Evolutionary conservation across 2,113 vertebrate species (phyloP).

Genomic region (Myotis lucifugus): DNA sequence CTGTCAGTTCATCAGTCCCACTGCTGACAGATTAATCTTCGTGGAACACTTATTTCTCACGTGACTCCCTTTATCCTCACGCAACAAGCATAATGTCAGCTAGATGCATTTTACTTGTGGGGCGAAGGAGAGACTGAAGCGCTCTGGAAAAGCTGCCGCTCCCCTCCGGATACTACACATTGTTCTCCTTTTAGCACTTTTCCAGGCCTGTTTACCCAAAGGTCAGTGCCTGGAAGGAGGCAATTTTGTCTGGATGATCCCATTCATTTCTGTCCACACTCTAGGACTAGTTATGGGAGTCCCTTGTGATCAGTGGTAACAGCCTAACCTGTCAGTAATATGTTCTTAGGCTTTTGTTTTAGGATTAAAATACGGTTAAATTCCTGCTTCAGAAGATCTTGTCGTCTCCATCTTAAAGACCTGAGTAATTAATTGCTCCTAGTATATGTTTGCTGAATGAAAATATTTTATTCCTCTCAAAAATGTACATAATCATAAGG

Average conservation of each 20-base stretch:
- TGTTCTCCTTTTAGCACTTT: neutral
- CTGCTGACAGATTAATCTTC: slow-evolving; percentile 67
- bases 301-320: neutral
- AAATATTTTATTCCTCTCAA: slow-evolving; percentile 52
- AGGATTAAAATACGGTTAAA: neutral
- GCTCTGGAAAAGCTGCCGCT: too few species aligned
- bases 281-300: neutral
- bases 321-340: neutral
- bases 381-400: slow-evolving; percentile 6
- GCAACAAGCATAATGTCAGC: slow-evolving; percentile 39
- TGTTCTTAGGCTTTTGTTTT: neutral
- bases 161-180: neutral
- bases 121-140: neutral
- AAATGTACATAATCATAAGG: slow-evolving; percentile 30
- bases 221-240: neutral
- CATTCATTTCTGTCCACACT: neutral
- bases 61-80: slow-evolving; percentile 35
- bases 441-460: slow-evolving; percentile 40
- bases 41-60: slow-evolving; percentile 41
- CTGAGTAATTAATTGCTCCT: slow-evolving; percentile 18
- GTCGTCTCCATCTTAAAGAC: slow-evolving; percentile 3
- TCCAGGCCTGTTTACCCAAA: neutral
- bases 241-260: neutral
- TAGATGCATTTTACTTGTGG: neutral
- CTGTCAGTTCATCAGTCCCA: slow-evolving; percentile 67